Evolutionary conservation across 2,888 invertebrate genomes (phyloP), one percentile per base, ranked within the genome.

Genomic region (Xylophagus ater): DNA sequence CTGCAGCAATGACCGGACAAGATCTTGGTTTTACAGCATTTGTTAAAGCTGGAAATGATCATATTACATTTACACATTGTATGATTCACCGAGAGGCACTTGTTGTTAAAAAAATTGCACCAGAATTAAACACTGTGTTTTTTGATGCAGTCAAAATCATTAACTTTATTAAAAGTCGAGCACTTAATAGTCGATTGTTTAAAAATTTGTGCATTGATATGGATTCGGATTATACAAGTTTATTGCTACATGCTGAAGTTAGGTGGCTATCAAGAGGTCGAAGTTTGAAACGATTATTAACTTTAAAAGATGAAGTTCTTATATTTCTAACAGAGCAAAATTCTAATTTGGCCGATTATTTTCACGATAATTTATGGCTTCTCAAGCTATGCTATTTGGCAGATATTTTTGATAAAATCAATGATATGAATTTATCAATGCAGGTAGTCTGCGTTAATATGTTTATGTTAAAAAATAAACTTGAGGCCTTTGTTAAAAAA

Each of bases 41-140:
- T 12, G 31, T 32, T 12, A 14, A 33, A 14, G 24, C 17, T 14
- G 13, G 12, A 31, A 15, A 21, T 2, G 21, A 38, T 20, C 21
- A 39, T 25, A 33, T 25, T 33, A n/a, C n/a, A n/a, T n/a, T n/a
- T n/a, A n/a, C n/a, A n/a, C 39, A 39, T 21, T 39, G 39, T n/a
- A 24, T 39, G 15, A 33, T 32, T 25, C 39, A 39, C 14, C 33
- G 39, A 33, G 38, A 30, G 19, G 23, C 19, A 31, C 12, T 38
- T 31, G 38, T 38, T 20, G 31, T 38, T 38, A 13, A 21, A 13
- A 19, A 38, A 23, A 31, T 13, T 4, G 31, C 31, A 31, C 32
- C 23, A 17, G 38, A 38, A 38, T 32, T 31, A 2, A 32, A 26
- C 26, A 14, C 25, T 26, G 23, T 36, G n/a, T 36, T 25, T 12